phyloP scores from a whole-genome alignment of 2,113 vertebrate genomes.

The Atrichornis clamosus region DNA sequence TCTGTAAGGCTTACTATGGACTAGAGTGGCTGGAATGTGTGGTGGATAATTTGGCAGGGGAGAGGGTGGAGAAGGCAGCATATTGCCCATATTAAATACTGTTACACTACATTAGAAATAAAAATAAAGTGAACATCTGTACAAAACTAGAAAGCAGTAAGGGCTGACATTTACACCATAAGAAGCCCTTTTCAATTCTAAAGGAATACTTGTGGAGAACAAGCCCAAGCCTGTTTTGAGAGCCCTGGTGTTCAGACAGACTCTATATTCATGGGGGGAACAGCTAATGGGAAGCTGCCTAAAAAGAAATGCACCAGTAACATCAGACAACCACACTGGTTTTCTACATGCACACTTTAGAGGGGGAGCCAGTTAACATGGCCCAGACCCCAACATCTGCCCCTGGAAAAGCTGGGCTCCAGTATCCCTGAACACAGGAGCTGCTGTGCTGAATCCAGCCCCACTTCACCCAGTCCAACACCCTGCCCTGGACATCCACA shows the following conservation, averaged over 20 bases:
- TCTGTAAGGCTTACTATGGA: neutral
- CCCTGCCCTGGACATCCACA: neutral
- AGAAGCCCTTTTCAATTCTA: neutral
- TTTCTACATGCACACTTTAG: neutral
- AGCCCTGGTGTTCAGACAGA: neutral
- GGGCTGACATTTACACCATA: neutral
- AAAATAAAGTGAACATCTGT: neutral
- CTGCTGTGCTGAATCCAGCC: neutral
- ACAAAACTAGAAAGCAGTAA: neutral
- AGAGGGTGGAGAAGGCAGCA: neutral
- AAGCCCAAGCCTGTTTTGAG: neutral
- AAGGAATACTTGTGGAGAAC: neutral
- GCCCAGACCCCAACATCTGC: neutral
- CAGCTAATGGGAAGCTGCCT: neutral
- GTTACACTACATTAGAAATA: neutral
- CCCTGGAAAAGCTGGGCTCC: neutral
- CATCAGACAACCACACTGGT: neutral
- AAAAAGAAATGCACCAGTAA: neutral
- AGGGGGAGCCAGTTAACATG: neutral
- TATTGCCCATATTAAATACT: neutral
- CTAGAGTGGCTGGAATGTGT: neutral
- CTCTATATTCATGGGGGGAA: neutral
- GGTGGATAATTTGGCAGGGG: neutral
- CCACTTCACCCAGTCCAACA: neutral
- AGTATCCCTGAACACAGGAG: neutral